A percentile compares a stretch with the other conserved stretches of the same genome.
These are phyloP conservation scores for Porphyrio hochstetteri DNA, from an alignment of 2,113 vertebrate genomes.

Conservation along the genomic window DNA sequence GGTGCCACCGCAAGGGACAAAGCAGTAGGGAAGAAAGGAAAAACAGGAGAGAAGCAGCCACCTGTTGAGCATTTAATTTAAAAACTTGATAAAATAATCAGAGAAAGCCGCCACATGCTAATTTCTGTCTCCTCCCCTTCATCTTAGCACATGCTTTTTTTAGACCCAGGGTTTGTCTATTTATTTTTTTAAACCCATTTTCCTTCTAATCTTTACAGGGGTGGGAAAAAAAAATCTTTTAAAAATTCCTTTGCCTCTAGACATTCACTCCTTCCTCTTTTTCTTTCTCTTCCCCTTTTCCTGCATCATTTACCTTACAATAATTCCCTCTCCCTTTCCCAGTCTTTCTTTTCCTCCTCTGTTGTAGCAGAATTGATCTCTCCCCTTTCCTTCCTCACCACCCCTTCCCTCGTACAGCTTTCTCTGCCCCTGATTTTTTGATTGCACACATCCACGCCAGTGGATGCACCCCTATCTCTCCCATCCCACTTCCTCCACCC, in stretches of 20 bases:
- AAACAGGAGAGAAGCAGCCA: background rate
- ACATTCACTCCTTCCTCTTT: background rate
- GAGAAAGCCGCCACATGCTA: background rate
- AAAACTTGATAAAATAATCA: background rate
- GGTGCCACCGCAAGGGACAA: fast-evolving
- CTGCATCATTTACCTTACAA: background rate
- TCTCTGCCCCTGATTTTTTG: background rate
- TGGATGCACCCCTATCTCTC: background rate
- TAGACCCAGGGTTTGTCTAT: background rate
- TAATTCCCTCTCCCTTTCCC: background rate
- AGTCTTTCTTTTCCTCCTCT: background rate
- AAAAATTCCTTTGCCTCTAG: background rate
- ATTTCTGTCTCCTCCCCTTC: background rate
- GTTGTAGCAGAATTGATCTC: background rate
- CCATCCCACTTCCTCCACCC: background rate
- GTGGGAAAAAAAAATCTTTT: background rate
- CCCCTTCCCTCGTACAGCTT: background rate
- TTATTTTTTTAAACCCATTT: background rate
- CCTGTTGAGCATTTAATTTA: background rate
- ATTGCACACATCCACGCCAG: background rate
- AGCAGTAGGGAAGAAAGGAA: background rate
- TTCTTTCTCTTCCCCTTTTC: background rate
- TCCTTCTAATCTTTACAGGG: background rate
- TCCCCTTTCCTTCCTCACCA: background rate
- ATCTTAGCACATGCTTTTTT: background rate